Evolutionary conservation across 2,113 vertebrate species (phyloP).

Genomic region (Ammodytes marinus): DNA sequence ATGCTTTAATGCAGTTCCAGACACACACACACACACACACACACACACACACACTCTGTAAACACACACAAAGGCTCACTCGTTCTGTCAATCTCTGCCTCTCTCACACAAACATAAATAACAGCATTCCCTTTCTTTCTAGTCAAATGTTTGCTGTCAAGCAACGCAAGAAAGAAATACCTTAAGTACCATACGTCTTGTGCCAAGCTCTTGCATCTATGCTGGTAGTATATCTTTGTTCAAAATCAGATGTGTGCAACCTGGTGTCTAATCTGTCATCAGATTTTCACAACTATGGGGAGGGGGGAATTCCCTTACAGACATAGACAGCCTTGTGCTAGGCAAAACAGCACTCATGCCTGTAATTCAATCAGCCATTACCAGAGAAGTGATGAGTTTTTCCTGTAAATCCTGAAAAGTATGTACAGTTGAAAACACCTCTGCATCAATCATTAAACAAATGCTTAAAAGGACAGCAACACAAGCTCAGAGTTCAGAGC

Average conservation of each 20-base stretch:
- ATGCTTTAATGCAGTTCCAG: constrained; percentile 29
- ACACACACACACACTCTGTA: neutral
- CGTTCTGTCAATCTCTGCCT: constrained; percentile 30
- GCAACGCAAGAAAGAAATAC: constrained; percentile 15
- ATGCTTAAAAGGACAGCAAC: neutral
- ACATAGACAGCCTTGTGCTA: constrained; percentile 48
- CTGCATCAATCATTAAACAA: neutral
- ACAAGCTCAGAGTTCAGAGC: neutral
- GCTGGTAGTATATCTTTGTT: neutral
- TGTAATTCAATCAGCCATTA: constrained; percentile 40
- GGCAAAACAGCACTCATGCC: constrained; percentile 18
- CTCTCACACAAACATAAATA: constrained; percentile 21
- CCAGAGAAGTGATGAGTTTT: constrained; percentile 5
- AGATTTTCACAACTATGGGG: constrained; percentile 25
- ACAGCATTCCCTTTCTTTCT: constrained; percentile 19
- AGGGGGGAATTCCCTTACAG: constrained; percentile 16
- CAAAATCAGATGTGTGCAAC: constrained; percentile 13
- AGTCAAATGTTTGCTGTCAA: constrained; percentile 1
- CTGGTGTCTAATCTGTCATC: constrained; percentile 31
- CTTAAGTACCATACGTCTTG: neutral
- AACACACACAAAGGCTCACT: constrained; percentile 31
- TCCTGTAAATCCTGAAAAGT: constrained; percentile 17
- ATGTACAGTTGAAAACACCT: neutral
- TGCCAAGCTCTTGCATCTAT: neutral
- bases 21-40: constrained; percentile 26